These are phyloP conservation scores for Elysia chlorotica DNA, from an alignment of 1,140 invertebrate species.

Conservation along the genomic window DNA sequence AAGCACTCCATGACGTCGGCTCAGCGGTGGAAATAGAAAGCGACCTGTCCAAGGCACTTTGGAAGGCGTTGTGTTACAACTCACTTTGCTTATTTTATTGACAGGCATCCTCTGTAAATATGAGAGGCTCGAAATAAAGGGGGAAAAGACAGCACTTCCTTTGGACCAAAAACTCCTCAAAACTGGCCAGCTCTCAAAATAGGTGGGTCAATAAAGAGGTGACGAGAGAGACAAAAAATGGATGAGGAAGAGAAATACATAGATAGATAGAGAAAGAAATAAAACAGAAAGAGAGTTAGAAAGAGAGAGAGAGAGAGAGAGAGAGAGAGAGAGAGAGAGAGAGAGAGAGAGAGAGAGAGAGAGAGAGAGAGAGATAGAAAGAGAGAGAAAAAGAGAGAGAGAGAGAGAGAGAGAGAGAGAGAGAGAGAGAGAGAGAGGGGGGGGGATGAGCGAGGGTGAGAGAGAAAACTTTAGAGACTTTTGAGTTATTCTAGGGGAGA, in stretches of 20 bases:
- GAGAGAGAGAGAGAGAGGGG: neutral
- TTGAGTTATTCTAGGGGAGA: neutral
- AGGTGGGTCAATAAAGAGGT: no score
- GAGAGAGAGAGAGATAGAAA: neutral
- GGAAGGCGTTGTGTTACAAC: no score
- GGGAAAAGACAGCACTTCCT: no score
- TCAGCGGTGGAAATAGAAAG: no score
- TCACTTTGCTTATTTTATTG: no score
- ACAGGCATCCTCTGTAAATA: no score
- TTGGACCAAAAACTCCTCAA: no score
- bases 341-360: neutral
- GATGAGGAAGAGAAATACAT: constrained; percentile 6
- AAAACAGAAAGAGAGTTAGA: neutral
- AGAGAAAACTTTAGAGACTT: neutral
- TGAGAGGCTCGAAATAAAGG: no score
- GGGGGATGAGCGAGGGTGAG: neutral
- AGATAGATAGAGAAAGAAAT: constrained; percentile 7
- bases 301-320: neutral
- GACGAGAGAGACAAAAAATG: constrained; percentile 9
- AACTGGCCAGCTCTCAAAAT: no score
- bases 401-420: neutral
- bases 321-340: neutral
- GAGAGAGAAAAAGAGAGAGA: neutral
- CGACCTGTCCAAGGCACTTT: no score
- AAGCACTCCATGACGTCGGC: no score